Percentiles rank a stretch among this genome's conserved stretches.
Conservation (phyloP, 2,888 invertebrate species). For the Candidula unifasciata region DNA sequence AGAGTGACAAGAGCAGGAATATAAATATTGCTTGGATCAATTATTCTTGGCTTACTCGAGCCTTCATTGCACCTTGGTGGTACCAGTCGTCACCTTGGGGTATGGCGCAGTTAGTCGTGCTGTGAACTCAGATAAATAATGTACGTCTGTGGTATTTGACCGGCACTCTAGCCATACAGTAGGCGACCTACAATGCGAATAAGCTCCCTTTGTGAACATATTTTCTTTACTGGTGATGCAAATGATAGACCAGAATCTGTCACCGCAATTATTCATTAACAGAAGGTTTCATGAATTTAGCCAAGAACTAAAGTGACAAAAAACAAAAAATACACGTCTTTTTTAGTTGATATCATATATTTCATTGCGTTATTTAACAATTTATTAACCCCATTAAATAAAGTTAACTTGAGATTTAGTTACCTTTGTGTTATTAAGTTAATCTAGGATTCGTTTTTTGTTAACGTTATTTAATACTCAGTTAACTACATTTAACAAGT, state of each 20-base stretch:
- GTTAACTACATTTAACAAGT: too few species aligned
- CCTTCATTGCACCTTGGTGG: not conserved
- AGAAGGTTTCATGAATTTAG: too few species aligned
- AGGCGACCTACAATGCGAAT: not conserved
- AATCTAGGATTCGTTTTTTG: too few species aligned
- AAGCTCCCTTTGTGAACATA: not conserved
- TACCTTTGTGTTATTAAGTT: too few species aligned
- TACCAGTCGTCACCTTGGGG: not conserved
- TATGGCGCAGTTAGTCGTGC: not conserved
- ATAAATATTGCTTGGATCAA: constrained; percentile 2
- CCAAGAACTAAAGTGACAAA: too few species aligned
- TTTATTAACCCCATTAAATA: too few species aligned
- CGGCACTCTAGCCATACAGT: not conserved
- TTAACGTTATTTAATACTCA: too few species aligned
- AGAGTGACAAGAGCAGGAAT: not conserved
- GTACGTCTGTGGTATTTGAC: constrained; percentile 11
- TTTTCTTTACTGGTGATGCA: not conserved
- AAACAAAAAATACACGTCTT: too few species aligned
- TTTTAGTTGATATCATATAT: too few species aligned
- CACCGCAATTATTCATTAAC: not conserved
- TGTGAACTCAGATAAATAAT: not conserved
- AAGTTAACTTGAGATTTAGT: too few species aligned
- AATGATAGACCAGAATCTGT: not conserved
- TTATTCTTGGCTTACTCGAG: constrained; percentile 10
- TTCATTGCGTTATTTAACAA: too few species aligned